Conservation (phyloP, 2,888 invertebrate genomes). For the Nemotelus pantherinus region DNA sequence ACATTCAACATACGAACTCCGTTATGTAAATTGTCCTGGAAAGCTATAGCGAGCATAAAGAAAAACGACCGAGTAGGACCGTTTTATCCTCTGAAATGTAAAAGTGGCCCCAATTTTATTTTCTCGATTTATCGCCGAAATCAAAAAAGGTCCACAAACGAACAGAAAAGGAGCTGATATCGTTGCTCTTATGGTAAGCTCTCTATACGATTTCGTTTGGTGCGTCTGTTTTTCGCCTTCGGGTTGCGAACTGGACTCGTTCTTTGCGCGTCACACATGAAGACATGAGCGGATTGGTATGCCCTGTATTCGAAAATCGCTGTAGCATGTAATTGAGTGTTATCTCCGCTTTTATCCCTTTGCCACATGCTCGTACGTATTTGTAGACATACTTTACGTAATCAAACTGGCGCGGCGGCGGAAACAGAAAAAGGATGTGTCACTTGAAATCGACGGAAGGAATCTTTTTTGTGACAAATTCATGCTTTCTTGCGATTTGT, state of each 20-base stretch:
- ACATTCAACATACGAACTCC: not conserved
- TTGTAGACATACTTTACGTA: slow-evolving; percentile 53
- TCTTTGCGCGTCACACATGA: slow-evolving; percentile 23
- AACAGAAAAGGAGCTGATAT: slow-evolving; percentile 42
- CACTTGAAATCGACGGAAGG: slow-evolving; percentile 46
- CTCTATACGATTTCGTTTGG: not conserved
- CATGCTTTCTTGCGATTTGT: slow-evolving; percentile 42
- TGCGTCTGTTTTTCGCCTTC: not conserved
- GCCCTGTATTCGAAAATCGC: slow-evolving; percentile 54
- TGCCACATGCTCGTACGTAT: slow-evolving; percentile 59
- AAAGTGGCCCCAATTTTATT: slow-evolving; percentile 49
- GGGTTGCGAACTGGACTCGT: not conserved
- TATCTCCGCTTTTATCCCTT: slow-evolving; percentile 63
- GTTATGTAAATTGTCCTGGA: slow-evolving; percentile 30
- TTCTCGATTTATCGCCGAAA: slow-evolving; percentile 50
- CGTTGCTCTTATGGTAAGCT: slow-evolving; percentile 21
- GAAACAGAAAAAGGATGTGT: slow-evolving; percentile 49
- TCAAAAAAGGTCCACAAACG: slow-evolving; percentile 46
- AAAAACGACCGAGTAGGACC: slow-evolving; percentile 25
- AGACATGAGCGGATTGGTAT: slow-evolving; percentile 32
- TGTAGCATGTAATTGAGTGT: slow-evolving; percentile 66
- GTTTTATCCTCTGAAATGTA: slow-evolving; percentile 41
- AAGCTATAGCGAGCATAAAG: slow-evolving; percentile 27
- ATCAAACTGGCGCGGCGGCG: slow-evolving; percentile 34
- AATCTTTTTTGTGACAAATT: slow-evolving; percentile 47